Base-by-base conservation (phyloP, 2,797 vertebrate genomes). In the Pampus argenteus region DNA sequence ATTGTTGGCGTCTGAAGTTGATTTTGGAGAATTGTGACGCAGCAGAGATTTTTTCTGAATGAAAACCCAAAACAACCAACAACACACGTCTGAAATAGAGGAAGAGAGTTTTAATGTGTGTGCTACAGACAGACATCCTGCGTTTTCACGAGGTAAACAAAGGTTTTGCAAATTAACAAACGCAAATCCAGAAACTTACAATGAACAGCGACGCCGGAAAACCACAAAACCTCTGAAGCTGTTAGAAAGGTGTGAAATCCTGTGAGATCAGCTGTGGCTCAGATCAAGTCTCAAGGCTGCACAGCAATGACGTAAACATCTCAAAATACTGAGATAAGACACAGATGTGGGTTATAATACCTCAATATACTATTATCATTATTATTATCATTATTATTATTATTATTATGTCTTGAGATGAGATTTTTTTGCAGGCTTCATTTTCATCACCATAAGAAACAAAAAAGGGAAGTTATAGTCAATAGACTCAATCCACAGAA, bases 401-500 rank as follows among this genome's bases (percentile, higher is more conserved):
- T n/a, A n/a, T n/a, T n/a, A n/a, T n/a, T n/a, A n/a, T n/a, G n/a
- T n/a, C n/a, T n/a, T n/a, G n/a, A n/a, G n/a, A n/a, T n/a, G n/a
- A n/a, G n/a, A n/a, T n/a, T n/a, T 42, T 36, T 48, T 42, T 50
- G 44, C 67, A 75, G 52, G 47, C 22, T 1, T 44, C 13, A 51
- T 38, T 72, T 56, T 40, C 79, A 66, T 66, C 47, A 58, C 42
- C 58, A 22, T 20, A 23, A 40, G 38, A 40, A 40, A 40, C 14
- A 40, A 38, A 38, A 38, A 38, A 11, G 13, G 9, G 9, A 14
- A 15, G 38, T 1, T 17, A 14, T 40, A 15, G 15, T 15, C 14
- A 2, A 14, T 40, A 40, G 14, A 15, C 18, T 34, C 44, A 10
- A 29, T 54, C n/a, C 48, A 29, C 15, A 36, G 31, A 47, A 65